Evolutionary conservation across 2,888 invertebrate species (phyloP), one percentile per base, ranked within the genome.

Genomic region (Drosophila ezoana): DNA sequence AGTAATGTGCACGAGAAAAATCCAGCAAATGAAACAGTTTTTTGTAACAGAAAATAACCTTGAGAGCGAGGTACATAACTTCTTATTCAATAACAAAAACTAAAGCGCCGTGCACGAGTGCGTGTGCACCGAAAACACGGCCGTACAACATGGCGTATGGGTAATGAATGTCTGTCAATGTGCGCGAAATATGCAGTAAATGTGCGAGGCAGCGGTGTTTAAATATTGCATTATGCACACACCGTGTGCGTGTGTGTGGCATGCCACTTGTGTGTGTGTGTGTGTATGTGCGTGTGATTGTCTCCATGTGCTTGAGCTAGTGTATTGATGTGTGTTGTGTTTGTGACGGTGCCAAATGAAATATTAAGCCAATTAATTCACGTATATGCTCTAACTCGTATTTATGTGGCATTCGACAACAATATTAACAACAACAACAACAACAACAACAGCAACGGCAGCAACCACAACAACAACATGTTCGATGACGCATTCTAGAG

Each of bases 401-500:
- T 57, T 68, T 57, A 69, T 68, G 35, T 53, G 69, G 38, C 57
- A 70, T 61, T 49, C 60, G 44, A 60, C 63, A 57, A 23, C 53
- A 41, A 44, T 33, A 47, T 14, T 54, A 56, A 11, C 51, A 56
- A 16, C 43, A 37, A 14, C 33, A 45, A 43, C 23, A 23, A 37
- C 18, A 56, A 54, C 32, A 58, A 35, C 43, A 41, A 33, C 13
- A 41, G 41, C n/a, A 44, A 59, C 47, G 44, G 32, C 37, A 53
- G 56, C 65, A 73, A 41, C 20, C 13, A 54, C 47, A 51, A 48
- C 62, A 71, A 69, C 23, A 59, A 38, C 73, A 69, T 67, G 71
- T 78, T 85, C 81, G 91, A 90, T 91, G 90, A 90, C 91, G 91
- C 91, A 90, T 90, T 82, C 84, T 66, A 89, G 85, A 90, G 89